Conservation (phyloP, 2,797 vertebrate species). For the Acipenser ruthenus region DNA sequence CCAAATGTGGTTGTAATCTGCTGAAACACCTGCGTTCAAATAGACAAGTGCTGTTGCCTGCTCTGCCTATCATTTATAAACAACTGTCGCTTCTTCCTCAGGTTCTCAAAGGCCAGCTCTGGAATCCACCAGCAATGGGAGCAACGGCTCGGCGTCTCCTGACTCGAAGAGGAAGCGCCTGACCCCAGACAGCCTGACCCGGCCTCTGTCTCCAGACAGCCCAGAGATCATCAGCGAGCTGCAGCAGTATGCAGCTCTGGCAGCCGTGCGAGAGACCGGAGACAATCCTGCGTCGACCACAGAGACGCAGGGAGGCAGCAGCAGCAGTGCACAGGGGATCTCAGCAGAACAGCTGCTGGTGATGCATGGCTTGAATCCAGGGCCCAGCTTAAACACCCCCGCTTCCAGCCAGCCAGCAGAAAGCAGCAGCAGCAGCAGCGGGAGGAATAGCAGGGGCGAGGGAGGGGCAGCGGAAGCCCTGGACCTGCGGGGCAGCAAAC, state of each 20-base stretch:
- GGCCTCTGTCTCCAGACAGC: slow-evolving; percentile 51
- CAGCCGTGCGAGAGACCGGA: slow-evolving; percentile 49
- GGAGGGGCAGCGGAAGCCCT: slow-evolving; percentile 55
- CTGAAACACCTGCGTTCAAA: too few relatives aligned
- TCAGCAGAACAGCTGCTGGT: slow-evolving; percentile 39
- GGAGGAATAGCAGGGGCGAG: slow-evolving; percentile 26
- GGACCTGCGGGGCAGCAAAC: slow-evolving; percentile 75
- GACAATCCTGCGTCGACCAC: too few relatives aligned
- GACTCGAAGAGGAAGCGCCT: slow-evolving; percentile 49
- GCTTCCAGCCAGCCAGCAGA: slow-evolving; percentile 37
- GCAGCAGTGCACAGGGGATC: slow-evolving; percentile 32
- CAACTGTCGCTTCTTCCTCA: slow-evolving; percentile 33
- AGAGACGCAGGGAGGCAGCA: neutral
- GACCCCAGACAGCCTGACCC: slow-evolving; percentile 61
- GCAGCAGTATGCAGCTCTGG: slow-evolving; percentile 72
- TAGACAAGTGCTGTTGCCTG: too few relatives aligned
- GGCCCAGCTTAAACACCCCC: slow-evolving; percentile 37
- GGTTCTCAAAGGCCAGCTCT: slow-evolving; percentile 63
- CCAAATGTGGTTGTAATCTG: too few relatives aligned
- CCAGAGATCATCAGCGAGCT: slow-evolving; percentile 26
- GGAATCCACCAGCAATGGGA: slow-evolving; percentile 67
- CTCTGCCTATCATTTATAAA: too few relatives aligned
- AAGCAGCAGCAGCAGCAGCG: slow-evolving; percentile 22
- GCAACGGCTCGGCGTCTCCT: slow-evolving; percentile 82
- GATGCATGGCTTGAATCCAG: slow-evolving; percentile 33